Base-by-base conservation (phyloP, 2,797 vertebrate genomes). In the Hyperoplus immaculatus region DNA sequence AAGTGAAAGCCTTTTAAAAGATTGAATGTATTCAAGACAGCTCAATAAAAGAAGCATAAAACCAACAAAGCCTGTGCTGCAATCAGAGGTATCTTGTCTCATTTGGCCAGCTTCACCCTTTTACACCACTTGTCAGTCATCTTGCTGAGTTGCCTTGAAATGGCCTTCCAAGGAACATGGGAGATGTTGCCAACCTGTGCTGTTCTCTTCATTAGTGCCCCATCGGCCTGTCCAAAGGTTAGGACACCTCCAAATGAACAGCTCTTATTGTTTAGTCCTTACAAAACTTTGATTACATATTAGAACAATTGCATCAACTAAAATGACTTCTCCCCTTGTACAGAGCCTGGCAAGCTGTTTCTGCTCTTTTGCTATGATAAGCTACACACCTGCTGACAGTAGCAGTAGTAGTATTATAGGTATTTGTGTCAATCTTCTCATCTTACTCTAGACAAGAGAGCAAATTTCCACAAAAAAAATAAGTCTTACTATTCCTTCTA, bases 41-140 rank as follows among this genome's bases (percentile, higher is more conserved):
- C 0, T 21, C 16, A 21, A 46, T 10, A 57, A 54, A 71, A 45
- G 6, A 36, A 12, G 49, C 9, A 13, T 14, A 14, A 13, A 50
- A 49, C 55, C 5, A 1, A 12, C 11, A 29, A 72, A 64, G 54
- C 45, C 15, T 66, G 4, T 13, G 7, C 29, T 46, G 15, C 1
- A 66, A 8, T 51, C 4, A 18, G 49, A 63, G 51, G 18, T 18
- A 43, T 12, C 58, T 5, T 38, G 18, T 16, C 5, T 49, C 55
- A 21, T 50, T 13, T 70, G 56, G 42, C 4, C 36, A 13, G 15
- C 36, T 56, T 69, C n/a, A 60, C 36, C 51, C 3, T 29, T 29
- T 29, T 45, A 16, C 54, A 55, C 47, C 41, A 36, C 53, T 12
- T 57, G 18, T 70, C 64, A 60, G 4, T 72, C 55, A 66, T 50